Evolutionary conservation across 2,797 vertebrate genomes (phyloP), one percentile per base, ranked within the genome.

Genomic region (Xenopus petersii): DNA sequence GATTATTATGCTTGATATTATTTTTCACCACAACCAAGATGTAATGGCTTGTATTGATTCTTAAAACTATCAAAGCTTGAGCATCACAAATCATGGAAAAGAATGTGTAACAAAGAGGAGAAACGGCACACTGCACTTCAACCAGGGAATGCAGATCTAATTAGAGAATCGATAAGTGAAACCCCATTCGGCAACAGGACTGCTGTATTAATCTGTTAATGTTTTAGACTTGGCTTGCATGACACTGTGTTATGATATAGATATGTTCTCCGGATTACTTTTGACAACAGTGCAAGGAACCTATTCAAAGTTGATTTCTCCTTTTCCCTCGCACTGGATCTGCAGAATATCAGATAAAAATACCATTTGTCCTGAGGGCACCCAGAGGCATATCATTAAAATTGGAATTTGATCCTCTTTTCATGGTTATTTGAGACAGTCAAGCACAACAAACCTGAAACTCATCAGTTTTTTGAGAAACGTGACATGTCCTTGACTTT

Each of bases 371-470:
- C 95, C 94, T 95, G 91, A 91, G 94, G 97, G 95, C 93, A 93
- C 93, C 95, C 92, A 79, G 86, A 89, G 94, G 95, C 94, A 92
- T 92, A 93, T 96, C 93, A 98, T 98, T 98, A 98, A 93, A 93
- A 95, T 89, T 85, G 84, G 93, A 96, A 95, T 94, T 93, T 95
- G 94, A 96, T 95, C 94, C 93, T 94, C 88, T 90, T 92, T 92
- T 93, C 88, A 93, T 90, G 91, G 88, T 90, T 87, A 87, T 92
- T 94, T 90, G 91, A 91, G 94, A 95, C 93, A 94, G 94, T 94
- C 94, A 93, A 93, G 93, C 92, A 92, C 90, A 92, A 92, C 83
- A 90, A 94, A 95, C 93, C 89, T 93, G 93, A 95, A 96, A 93
- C 92, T 96, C 94, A 95, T 95, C 94, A 93, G 89, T 90, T 85